phyloP scores from a whole-genome alignment of 1,140 invertebrate genomes.

The Sogatella furcifera region DNA sequence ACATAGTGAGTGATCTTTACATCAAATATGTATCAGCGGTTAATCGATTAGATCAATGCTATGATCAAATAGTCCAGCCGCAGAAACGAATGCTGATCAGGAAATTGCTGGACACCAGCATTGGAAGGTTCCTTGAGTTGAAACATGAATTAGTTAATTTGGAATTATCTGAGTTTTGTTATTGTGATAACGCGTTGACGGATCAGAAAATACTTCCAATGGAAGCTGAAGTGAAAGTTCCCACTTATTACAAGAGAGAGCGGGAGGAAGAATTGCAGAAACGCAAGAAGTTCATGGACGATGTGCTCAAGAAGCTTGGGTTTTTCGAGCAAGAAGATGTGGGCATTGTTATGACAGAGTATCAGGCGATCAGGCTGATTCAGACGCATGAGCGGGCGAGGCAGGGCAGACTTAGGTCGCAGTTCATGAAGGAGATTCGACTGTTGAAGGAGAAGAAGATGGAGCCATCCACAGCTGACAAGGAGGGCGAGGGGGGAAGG shows the following conservation, averaged over 20 bases:
- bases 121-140: constrained; percentile 63
- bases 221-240: constrained; percentile 37
- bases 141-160: constrained; percentile 79
- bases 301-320: constrained; percentile 53
- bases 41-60: constrained; percentile 63
- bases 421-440: constrained; percentile 84
- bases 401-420: constrained; percentile 62
- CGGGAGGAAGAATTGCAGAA: constrained; percentile 46
- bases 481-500: constrained; percentile 33
- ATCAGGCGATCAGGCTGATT: constrained; percentile 74
- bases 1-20: constrained; percentile 49
- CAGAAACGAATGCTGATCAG: constrained; percentile 77
- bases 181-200: constrained; percentile 66
- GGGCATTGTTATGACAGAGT: constrained; percentile 51
- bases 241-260: constrained; percentile 56
- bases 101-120: constrained; percentile 62
- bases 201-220: constrained; percentile 42
- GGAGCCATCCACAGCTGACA: constrained; percentile 38
- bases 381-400: constrained; percentile 84
- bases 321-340: constrained; percentile 46
- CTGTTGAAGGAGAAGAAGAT: constrained; percentile 54
- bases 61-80: constrained; percentile 85
- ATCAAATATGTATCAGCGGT: constrained; percentile 69
- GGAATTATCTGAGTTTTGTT: constrained; percentile 74
- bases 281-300: constrained; percentile 48